Conservation (phyloP, 2,888 invertebrate genomes). For the Graphium colonna region DNA sequence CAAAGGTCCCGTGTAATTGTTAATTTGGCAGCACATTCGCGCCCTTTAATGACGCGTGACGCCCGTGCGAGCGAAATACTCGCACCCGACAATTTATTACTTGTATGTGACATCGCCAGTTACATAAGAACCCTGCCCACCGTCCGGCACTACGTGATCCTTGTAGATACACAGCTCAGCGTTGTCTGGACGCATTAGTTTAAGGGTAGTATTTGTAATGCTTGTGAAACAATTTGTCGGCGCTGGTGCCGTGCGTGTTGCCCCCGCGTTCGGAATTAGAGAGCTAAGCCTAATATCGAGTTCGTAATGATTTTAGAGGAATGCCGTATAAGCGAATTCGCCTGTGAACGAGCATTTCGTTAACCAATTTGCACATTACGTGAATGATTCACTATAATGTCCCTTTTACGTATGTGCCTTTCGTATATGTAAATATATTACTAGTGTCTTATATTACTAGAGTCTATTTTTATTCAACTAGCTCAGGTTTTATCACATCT, state of each 20-base stretch:
- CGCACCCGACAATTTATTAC: constrained; percentile 52
- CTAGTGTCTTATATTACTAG: no score
- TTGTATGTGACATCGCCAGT: constrained; percentile 58
- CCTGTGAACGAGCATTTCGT: not conserved
- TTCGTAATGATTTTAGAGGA: constrained; percentile 30
- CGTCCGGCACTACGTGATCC: not conserved
- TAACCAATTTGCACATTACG: constrained; percentile 7
- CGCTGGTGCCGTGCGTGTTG: constrained; percentile 27
- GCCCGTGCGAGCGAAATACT: constrained; percentile 44
- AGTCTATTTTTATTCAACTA: no score
- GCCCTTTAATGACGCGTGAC: constrained; percentile 66
- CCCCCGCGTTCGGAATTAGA: constrained; percentile 33
- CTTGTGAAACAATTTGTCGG: constrained; percentile 63
- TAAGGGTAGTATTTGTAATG: constrained; percentile 57
- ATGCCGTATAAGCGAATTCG: constrained; percentile 15
- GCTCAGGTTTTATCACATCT: no score
- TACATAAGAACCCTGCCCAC: constrained; percentile 31
- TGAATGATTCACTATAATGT: no score
- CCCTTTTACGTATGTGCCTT: no score
- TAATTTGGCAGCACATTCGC: constrained; percentile 73
- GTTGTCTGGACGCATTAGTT: constrained; percentile 51
- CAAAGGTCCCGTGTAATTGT: constrained; percentile 66
- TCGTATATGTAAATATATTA: no score
- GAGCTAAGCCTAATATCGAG: constrained; percentile 33
- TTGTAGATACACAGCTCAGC: constrained; percentile 28